These are phyloP conservation scores for Acipenser ruthenus DNA, from an alignment of 2,797 vertebrate genomes.

Conservation along the genomic window DNA sequence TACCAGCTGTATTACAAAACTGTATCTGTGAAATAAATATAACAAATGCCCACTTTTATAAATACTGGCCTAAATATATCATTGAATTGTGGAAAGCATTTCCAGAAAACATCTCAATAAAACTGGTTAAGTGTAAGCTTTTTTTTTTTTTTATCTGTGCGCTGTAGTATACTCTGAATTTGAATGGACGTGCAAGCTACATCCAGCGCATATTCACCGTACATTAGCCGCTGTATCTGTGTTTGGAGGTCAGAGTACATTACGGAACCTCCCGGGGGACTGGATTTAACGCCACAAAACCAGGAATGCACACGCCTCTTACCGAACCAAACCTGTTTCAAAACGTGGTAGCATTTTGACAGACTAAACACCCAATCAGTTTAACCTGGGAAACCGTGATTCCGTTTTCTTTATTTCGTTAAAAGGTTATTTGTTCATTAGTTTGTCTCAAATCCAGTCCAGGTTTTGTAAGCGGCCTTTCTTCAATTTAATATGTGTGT, in stretches of 20 bases:
- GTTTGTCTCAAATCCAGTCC: slow-evolving; percentile 50
- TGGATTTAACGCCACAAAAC: slow-evolving; percentile 22
- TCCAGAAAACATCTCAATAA: too few species aligned
- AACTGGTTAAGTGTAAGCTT: too few species aligned
- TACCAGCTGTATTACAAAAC: too few species aligned
- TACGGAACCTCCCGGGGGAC: slow-evolving; percentile 32
- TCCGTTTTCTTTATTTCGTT: not conserved
- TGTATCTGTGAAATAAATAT: too few species aligned
- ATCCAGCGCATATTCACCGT: not conserved
- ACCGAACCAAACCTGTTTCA: not conserved
- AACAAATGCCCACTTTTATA: too few species aligned
- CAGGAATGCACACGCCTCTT: not conserved
- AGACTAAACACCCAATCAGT: slow-evolving; percentile 4
- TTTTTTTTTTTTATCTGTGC: too few species aligned
- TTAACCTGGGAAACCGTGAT: not conserved
- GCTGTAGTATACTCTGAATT: too few species aligned
- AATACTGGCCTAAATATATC: too few species aligned
- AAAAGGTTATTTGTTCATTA: slow-evolving; percentile 21
- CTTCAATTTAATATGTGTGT: slow-evolving; percentile 55
- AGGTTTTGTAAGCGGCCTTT: slow-evolving; percentile 45
- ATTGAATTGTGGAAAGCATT: too few species aligned
- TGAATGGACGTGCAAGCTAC: too few species aligned
- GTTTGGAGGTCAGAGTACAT: slow-evolving; percentile 1
- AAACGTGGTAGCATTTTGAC: too few species aligned
- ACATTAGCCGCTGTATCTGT: not conserved